A percentile compares a stretch with the other conserved stretches of the same genome.
phyloP scores from a whole-genome alignment of 2,888 invertebrate genomes.

The Volucella inanis region DNA sequence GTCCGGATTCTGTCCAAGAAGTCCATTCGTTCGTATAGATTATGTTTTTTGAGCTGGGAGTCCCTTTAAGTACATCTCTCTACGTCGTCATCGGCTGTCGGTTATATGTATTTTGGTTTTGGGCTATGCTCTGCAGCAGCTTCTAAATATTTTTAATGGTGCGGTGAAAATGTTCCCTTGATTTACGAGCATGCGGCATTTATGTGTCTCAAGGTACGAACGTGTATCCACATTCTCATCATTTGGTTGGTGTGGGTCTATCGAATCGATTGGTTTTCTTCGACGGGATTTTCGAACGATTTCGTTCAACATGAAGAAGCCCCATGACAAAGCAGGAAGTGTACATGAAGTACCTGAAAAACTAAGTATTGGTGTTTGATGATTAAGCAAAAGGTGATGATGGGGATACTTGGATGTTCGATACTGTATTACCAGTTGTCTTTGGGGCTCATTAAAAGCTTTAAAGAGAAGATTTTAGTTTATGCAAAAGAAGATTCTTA shows the following conservation, averaged over 20 bases:
- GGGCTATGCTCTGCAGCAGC: conserved; percentile 23
- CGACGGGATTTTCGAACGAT: conserved; percentile 60
- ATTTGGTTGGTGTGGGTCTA: conserved; percentile 14
- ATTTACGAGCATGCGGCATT: conserved; percentile 73
- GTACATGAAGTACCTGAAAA: conserved; percentile 16
- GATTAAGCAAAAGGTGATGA: too few relatives aligned
- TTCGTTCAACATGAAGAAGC: conserved; percentile 61
- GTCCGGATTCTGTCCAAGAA: conserved; percentile 68
- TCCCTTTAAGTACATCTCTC: not conserved
- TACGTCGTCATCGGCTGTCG: conserved; percentile 15
- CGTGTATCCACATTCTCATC: not conserved
- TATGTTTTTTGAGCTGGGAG: conserved; percentile 32
- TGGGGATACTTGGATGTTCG: too few relatives aligned
- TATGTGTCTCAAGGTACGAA: conserved; percentile 59
- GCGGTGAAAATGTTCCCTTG: conserved; percentile 68
- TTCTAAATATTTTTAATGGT: conserved; percentile 70
- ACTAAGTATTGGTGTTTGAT: too few relatives aligned
- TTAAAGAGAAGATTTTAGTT: too few relatives aligned
- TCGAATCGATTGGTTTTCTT: conserved; percentile 44
- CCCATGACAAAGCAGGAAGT: conserved; percentile 62
- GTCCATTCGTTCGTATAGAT: conserved; percentile 66
- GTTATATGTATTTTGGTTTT: conserved; percentile 24
- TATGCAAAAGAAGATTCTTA: too few relatives aligned
- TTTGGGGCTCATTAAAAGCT: too few relatives aligned
- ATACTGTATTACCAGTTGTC: too few relatives aligned